phyloP scores from a whole-genome alignment of 2,797 vertebrate species.

The Capromys pilorides region DNA sequence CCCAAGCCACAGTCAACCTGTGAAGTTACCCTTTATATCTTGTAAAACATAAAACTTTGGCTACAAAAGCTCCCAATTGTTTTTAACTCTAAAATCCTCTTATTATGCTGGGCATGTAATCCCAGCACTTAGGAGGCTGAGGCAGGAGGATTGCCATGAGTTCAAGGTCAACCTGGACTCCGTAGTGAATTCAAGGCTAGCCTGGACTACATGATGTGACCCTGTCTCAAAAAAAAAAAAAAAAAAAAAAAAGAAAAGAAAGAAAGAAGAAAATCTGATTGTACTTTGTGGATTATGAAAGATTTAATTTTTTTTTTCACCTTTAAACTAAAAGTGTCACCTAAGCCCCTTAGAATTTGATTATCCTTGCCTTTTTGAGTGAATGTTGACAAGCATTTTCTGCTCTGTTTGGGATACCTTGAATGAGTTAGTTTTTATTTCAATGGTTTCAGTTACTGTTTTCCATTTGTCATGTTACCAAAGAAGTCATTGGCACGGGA shows the following conservation, averaged over 20 bases:
- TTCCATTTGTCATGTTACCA: constrained; percentile 47
- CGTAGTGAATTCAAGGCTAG: too few species aligned
- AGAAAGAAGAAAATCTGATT: too few species aligned
- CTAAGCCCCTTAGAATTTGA: background rate
- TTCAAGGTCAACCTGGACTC: too few species aligned
- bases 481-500: constrained; percentile 20
- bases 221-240: too few species aligned
- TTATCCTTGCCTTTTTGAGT: constrained; percentile 40
- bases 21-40: too few species aligned
- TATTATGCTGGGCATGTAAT: too few species aligned
- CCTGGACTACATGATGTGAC: too few species aligned
- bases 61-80: background rate
- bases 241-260: too few species aligned
- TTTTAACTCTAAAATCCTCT: background rate
- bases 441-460: constrained; percentile 20
- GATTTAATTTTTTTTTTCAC: background rate
- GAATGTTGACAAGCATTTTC: constrained; percentile 1
- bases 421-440: constrained; percentile 59
- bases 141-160: too few species aligned
- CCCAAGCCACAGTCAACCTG: background rate
- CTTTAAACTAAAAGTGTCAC: constrained; percentile 40
- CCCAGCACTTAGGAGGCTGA: too few species aligned
- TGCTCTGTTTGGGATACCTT: constrained; percentile 37
- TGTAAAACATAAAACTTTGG: background rate
- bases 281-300: constrained; percentile 31